Evolutionary conservation across 2,797 vertebrate genomes (phyloP).

Genomic region (Leptodactylus fallax): DNA sequence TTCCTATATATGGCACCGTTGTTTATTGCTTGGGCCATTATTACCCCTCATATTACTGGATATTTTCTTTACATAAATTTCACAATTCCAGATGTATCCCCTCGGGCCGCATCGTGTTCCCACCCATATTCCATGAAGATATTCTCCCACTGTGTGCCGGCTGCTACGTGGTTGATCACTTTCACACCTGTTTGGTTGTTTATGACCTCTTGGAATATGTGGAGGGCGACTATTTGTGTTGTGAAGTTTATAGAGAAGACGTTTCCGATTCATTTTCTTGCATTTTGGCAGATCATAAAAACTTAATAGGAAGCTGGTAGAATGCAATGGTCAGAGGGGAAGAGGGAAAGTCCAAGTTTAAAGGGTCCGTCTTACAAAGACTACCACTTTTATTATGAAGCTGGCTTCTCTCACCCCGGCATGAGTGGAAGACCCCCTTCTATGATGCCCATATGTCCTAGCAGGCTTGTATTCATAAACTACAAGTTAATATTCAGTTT

Average conservation of each 20-base stretch:
- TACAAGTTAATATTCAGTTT: no score
- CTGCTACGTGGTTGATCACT: constrained; percentile 4
- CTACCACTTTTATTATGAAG: neutral
- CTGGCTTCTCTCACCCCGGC: no score
- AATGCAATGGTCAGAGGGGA: neutral
- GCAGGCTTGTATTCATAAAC: no score
- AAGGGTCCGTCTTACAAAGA: neutral
- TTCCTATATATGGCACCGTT: neutral
- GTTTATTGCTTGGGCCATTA: neutral
- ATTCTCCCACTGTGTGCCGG: neutral
- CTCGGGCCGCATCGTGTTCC: neutral
- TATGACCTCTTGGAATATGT: neutral
- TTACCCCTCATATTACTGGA: neutral
- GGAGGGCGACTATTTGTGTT: neutral
- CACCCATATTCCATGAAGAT: constrained; percentile 10
- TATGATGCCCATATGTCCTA: no score
- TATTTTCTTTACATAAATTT: neutral
- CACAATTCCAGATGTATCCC: constrained; percentile 22
- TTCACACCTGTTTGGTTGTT: constrained; percentile 6
- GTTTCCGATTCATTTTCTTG: neutral
- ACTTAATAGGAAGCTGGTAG: neutral
- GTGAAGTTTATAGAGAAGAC: neutral
- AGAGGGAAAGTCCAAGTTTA: neutral
- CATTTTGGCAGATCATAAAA: neutral
- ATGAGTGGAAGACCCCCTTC: no score